Conservation (phyloP, 2,113 vertebrate genomes). For the Lontra canadensis region DNA sequence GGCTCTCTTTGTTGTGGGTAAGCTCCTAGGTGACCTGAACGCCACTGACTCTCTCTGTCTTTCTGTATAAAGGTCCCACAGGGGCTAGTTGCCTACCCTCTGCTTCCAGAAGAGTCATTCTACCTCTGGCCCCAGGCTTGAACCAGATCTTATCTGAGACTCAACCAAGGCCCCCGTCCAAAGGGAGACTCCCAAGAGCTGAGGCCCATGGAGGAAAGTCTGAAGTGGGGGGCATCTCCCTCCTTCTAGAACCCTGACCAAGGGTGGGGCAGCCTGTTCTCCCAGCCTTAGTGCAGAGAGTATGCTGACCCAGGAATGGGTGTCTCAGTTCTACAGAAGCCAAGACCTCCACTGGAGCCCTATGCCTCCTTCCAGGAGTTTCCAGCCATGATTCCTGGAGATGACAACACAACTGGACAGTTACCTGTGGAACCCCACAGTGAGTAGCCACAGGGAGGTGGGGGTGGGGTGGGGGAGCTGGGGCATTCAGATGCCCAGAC, state of each 20-base stretch:
- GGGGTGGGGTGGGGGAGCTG: background rate
- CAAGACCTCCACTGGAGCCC: background rate
- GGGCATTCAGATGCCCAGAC: background rate
- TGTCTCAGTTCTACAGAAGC: constrained; percentile 28
- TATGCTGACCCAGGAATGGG: background rate
- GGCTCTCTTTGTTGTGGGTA: constrained; percentile 61
- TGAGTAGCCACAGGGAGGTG: background rate
- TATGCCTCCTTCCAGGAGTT: background rate
- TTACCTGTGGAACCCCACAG: background rate
- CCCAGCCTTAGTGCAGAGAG: background rate
- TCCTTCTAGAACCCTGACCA: background rate
- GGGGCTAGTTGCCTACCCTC: background rate
- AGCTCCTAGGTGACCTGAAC: background rate
- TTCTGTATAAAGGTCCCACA: background rate
- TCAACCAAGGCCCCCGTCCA: background rate
- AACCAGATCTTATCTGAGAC: background rate
- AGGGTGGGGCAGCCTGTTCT: background rate
- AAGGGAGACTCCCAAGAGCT: background rate
- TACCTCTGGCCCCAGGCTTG: background rate
- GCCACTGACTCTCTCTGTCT: background rate
- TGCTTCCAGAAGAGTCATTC: background rate
- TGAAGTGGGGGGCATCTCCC: background rate
- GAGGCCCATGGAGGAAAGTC: background rate
- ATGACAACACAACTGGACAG: background rate
- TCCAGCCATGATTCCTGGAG: background rate